These are phyloP conservation scores for Miichthys miiuy DNA, from an alignment of 2,797 vertebrate species.

Conservation along the genomic window DNA sequence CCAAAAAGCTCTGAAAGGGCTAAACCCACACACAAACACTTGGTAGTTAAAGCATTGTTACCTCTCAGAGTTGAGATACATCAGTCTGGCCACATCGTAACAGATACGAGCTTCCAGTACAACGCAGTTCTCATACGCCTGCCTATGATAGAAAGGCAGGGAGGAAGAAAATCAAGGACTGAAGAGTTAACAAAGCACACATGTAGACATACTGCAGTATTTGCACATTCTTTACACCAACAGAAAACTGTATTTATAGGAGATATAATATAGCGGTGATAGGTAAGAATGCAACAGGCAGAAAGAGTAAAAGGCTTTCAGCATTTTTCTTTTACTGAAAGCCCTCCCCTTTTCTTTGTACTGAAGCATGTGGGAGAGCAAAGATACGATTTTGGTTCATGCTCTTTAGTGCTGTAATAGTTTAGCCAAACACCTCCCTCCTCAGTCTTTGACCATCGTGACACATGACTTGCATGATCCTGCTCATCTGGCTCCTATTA, in stretches of 20 bases:
- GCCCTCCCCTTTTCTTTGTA: neutral
- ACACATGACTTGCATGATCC: constrained; percentile 76
- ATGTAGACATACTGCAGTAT: neutral
- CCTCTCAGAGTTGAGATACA: constrained; percentile 94
- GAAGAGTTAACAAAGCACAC: neutral
- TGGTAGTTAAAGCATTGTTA: constrained; percentile 66
- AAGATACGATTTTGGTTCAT: constrained; percentile 40
- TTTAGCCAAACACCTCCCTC: constrained; percentile 18
- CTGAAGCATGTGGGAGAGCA: neutral
- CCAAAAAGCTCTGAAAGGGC: no score
- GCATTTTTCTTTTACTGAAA: neutral
- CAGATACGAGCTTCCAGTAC: constrained; percentile 96
- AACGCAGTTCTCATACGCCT: constrained; percentile 92
- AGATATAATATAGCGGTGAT: neutral
- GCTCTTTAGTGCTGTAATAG: constrained; percentile 36
- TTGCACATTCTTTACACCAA: constrained; percentile 10
- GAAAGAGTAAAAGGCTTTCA: neutral
- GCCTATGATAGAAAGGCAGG: constrained; percentile 77
- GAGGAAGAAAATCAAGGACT: neutral
- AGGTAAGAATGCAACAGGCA: neutral
- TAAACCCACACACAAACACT: neutral
- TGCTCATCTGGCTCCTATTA: constrained; percentile 77
- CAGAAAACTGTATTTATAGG: neutral
- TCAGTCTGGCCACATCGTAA: constrained; percentile 94
- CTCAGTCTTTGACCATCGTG: constrained; percentile 19